Conservation (phyloP, 2,113 vertebrate species). For the Haplochromis vanheusdeni region DNA sequence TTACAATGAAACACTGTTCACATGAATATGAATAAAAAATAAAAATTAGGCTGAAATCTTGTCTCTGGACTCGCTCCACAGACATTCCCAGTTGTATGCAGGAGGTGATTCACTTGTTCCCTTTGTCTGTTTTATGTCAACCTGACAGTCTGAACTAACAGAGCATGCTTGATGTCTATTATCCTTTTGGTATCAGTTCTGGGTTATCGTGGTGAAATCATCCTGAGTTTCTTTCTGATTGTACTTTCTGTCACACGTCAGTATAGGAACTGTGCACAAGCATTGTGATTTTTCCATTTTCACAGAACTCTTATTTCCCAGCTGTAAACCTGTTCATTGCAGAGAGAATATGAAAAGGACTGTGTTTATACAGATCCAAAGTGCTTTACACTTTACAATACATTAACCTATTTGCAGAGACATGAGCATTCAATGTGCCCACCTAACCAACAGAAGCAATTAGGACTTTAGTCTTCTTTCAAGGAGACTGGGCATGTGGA, state of each 20-base stretch:
- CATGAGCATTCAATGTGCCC: neutral
- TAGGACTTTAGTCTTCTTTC: neutral
- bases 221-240: neutral
- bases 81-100: neutral
- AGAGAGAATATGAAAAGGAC: neutral
- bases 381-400: neutral
- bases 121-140: conserved; percentile 14
- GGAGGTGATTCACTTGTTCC: conserved; percentile 45
- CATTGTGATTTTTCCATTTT: neutral
- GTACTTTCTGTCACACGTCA: neutral
- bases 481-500: neutral
- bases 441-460: neutral
- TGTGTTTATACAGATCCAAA: neutral
- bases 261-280: neutral
- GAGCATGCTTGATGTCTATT: neutral
- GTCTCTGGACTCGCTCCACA: neutral
- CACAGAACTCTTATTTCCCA: neutral
- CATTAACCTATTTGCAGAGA: neutral
- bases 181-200: neutral
- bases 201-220: neutral
- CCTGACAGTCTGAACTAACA: neutral
- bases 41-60: neutral
- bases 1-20: neutral
- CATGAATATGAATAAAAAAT: neutral
- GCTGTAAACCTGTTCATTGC: neutral